Evolutionary conservation across 1,140 invertebrate genomes (phyloP), one percentile per base, ranked within the genome.

Genomic region (Papilio xuthus): DNA sequence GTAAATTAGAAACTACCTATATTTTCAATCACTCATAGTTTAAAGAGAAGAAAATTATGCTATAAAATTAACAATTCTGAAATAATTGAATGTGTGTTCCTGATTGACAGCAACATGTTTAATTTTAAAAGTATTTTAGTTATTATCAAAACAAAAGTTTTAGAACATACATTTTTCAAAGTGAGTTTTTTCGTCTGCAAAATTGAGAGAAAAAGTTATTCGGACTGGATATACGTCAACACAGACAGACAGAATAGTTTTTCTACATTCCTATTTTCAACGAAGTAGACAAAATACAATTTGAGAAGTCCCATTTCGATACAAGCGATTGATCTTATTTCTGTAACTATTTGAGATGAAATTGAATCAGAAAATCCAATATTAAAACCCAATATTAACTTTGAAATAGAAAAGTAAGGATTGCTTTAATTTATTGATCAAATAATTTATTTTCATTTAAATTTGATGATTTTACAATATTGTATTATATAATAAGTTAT

Each of bases 221-320:
- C 26, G 60, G 2, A 67, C 60, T 67, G 60, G 23, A 60, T 26
- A 60, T 28, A 67, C 60, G 60, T 67, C 60, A 67, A 67, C 60
- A 67, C 60, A 67, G 60, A n/a, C 60, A 67, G 60, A 67, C 60
- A 67, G 26, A 67, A 67, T 67, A 28, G 60, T 67, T 67, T 67
- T 67, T 67, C 60, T 67, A 32, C 26, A 28, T 26, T 32, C 41
- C 15, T 70, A 70, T 41, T 70, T 41, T 70, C 32, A 70, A 41
- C 69, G 69, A 70, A 73, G 37, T 47, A 73, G 71, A 73, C 71
- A 73, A 73, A 73, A 73, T 47, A 47, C 71, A 73, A 73, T 73
- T 73, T 73, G 71, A 28, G 71, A 73, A 73, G 71, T 73, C 41
- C 71, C 41, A 73, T 73, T 73, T 23, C 71, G 71, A 73, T 47